Conservation (phyloP, 2,113 vertebrate species). For the Cacatua alba region DNA sequence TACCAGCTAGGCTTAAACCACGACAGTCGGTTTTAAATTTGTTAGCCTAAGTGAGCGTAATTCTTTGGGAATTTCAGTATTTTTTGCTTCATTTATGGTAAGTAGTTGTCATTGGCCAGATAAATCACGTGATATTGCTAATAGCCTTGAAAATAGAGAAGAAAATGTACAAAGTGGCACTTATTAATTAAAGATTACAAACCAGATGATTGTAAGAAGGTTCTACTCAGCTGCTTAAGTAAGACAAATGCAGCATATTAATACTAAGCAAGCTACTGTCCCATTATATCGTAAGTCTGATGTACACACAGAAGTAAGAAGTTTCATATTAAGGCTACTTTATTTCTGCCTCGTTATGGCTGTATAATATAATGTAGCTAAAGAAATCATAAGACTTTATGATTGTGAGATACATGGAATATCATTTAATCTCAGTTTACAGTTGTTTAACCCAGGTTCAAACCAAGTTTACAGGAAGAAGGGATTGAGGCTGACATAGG, state of each 20-base stretch:
- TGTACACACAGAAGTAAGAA: not conserved
- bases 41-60: not conserved
- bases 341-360: not conserved
- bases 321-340: not conserved
- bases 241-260: not conserved
- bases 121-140: not conserved
- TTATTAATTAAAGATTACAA: not conserved
- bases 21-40: not conserved
- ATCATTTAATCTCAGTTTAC: slow-evolving; percentile 4
- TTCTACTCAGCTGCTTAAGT: not conserved
- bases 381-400: slow-evolving; percentile 1
- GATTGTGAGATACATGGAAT: not conserved
- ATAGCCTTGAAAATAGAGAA: not conserved
- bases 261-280: not conserved
- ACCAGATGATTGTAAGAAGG: not conserved
- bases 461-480: not conserved
- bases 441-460: not conserved
- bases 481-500: not conserved
- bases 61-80: not conserved
- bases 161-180: not conserved
- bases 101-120: not conserved
- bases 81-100: not conserved
- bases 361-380: not conserved
- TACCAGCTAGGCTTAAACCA: too few species aligned
- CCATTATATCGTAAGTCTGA: not conserved